Base-by-base conservation (phyloP, 2,113 vertebrate genomes). In the Ursus arctos region DNA sequence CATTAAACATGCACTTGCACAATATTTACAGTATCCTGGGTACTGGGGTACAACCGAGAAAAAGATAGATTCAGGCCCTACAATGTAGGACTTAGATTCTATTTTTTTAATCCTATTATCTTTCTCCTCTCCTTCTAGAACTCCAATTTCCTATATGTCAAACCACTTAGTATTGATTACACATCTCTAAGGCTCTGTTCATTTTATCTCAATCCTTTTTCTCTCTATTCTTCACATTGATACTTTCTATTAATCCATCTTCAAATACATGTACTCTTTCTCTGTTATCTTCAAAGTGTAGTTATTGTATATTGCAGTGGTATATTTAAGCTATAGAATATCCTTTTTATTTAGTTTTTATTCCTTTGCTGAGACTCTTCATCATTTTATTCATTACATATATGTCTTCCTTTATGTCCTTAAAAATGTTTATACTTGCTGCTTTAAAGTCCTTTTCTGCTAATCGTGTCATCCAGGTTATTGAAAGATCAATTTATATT, bases 391-490 rank as follows among this genome's bases (percentile, higher is more conserved):
- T 86, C 28, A 88, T 63, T 72, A 67, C 33, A 82, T 12, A 69
- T 55, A 8, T 92, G 67, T 81, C 67, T 94, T 72, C 14, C 21
- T 79, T 65, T 91, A 85, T 53, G n/a, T 77, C 22, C 14, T 95
- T 95, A 94, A 77, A 81, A 61, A 76, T 85, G 90, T 82, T 92
- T 69, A 71, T n/a, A 81, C 67, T 57, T 61, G 18, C 7, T 91
- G 9, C 8, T 83, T 97, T 90, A 47, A 43, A 88, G 24, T 53
- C 13, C 21, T 95, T 94, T 72, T 40, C 79, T 84, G 67, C 10
- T 86, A 63, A 85, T 77, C 91, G 31, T 14, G 87, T 83, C 49
- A 90, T 71, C 76, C 74, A 1, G 12, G 77, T 69, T 67, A 88
- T 61, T 86, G 36, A 33, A 83, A 94, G 74, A 92, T 92, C 59